These are phyloP conservation scores for Pterophyllum scalare DNA, from an alignment of 2,113 vertebrate species.

Conservation along the genomic window DNA sequence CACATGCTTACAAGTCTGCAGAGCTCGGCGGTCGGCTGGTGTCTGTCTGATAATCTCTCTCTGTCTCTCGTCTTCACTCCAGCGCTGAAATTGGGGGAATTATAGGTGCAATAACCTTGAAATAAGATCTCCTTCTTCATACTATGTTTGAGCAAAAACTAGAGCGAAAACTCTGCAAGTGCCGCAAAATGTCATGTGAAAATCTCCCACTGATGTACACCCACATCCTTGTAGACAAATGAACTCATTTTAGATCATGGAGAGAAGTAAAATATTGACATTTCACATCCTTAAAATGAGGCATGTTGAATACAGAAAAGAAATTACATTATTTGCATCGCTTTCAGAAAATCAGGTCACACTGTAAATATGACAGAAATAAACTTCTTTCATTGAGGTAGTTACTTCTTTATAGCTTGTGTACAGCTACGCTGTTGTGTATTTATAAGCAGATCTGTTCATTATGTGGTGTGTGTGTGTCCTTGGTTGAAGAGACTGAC, in stretches of 20 bases:
- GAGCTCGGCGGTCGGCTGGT: slow-evolving; percentile 40
- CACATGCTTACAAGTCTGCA: slow-evolving; percentile 71
- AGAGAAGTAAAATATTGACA: slow-evolving; percentile 11
- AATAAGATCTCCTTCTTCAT: slow-evolving; percentile 18
- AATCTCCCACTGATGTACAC: slow-evolving; percentile 39
- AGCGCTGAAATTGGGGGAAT: slow-evolving; percentile 38
- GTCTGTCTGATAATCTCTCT: slow-evolving; percentile 54
- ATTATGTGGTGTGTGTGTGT: slow-evolving; percentile 14
- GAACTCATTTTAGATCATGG: slow-evolving; percentile 6
- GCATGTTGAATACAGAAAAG: background rate
- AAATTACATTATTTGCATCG: background rate
- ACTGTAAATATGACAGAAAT: slow-evolving; percentile 2
- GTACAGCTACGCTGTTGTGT: background rate
- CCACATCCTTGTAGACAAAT: slow-evolving; percentile 36
- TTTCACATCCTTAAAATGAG: slow-evolving; percentile 17
- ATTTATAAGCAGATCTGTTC: slow-evolving; percentile 5
- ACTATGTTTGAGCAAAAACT: slow-evolving; percentile 23
- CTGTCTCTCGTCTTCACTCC: slow-evolving; percentile 47
- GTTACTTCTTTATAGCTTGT: slow-evolving; percentile 28
- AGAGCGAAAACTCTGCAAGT: slow-evolving; percentile 16
- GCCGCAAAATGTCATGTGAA: slow-evolving; percentile 26
- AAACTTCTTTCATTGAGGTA: slow-evolving; percentile 25
- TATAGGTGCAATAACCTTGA: slow-evolving; percentile 65
- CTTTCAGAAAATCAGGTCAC: slow-evolving; percentile 8
- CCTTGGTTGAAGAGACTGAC: slow-evolving; percentile 37